Conservation (phyloP, 2,888 invertebrate genomes). For the Drosophila mercatorum region DNA sequence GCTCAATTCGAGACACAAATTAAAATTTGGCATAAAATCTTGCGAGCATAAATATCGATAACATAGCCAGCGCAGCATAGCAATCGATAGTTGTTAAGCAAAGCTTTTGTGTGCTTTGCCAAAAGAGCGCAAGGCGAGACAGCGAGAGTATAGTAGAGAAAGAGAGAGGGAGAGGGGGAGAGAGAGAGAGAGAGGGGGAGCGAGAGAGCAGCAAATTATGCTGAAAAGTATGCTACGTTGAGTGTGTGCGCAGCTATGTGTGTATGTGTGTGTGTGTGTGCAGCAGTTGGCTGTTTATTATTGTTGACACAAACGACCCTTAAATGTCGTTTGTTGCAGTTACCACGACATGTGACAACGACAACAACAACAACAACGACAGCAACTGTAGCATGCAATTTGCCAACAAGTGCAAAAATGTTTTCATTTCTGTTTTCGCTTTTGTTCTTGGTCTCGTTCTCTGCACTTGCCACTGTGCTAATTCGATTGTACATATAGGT, state of each 20-base stretch:
- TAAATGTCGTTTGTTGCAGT: constrained; percentile 54
- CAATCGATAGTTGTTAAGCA: constrained; percentile 12
- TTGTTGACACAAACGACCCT: constrained; percentile 59
- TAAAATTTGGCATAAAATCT: neutral
- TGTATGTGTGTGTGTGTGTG: neutral
- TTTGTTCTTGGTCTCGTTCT: neutral
- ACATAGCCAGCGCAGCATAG: neutral
- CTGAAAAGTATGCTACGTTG: constrained; percentile 48
- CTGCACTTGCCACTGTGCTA: neutral
- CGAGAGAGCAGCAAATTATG: constrained; percentile 1
- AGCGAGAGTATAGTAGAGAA: neutral
- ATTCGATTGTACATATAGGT: neutral
- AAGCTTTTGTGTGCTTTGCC: constrained; percentile 24
- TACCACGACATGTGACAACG: constrained; percentile 32
- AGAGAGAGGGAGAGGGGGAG: neutral
- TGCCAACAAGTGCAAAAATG: constrained; percentile 20
- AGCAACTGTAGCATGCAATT: constrained; percentile 31
- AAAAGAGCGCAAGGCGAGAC: neutral
- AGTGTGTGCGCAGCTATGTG: constrained; percentile 11
- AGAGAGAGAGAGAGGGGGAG: neutral
- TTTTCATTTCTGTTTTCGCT: constrained; percentile 1
- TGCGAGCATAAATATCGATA: neutral
- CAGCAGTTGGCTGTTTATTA: constrained; percentile 42
- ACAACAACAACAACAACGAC: constrained; percentile 11
- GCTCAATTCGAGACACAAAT: neutral